Conservation (phyloP, 2,797 vertebrate species). For the Xiphorhynchus erythropygius region DNA sequence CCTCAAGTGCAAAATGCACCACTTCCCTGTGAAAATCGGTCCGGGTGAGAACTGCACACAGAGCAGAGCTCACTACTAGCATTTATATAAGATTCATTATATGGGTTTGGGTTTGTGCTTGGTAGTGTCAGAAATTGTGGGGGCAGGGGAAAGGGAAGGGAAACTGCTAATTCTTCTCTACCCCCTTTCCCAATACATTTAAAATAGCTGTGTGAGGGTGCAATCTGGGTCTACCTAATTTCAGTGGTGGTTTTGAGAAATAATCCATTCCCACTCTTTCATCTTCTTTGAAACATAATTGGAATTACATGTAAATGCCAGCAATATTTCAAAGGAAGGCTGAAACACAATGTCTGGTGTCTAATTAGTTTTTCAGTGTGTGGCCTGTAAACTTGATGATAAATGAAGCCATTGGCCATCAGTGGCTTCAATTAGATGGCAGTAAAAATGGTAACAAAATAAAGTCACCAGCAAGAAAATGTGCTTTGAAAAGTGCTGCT, state of each 20-base stretch:
- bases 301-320: conserved; percentile 29
- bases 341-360: conserved; percentile 25
- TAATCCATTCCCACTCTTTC: conserved; percentile 11
- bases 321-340: conserved; percentile 53
- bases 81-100: conserved; percentile 17
- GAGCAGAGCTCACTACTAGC: conserved; percentile 19
- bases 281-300: conserved; percentile 47
- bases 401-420: conserved; percentile 65
- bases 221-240: background rate
- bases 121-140: background rate
- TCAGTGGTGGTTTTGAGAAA: background rate
- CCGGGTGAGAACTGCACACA: background rate
- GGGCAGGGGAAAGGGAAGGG: background rate
- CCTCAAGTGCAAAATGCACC: conserved; percentile 70
- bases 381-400: conserved; percentile 65
- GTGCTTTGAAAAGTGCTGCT: conserved; percentile 25
- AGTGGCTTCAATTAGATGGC: conserved; percentile 65
- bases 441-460: conserved; percentile 67
- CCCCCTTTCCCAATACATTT: background rate
- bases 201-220: background rate
- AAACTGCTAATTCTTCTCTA: background rate
- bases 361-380: conserved; percentile 64
- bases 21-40: conserved; percentile 66
- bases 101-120: background rate
- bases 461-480: conserved; percentile 36